Evolutionary conservation across 2,797 vertebrate genomes (phyloP).

Genomic region (Acanthornis magna): DNA sequence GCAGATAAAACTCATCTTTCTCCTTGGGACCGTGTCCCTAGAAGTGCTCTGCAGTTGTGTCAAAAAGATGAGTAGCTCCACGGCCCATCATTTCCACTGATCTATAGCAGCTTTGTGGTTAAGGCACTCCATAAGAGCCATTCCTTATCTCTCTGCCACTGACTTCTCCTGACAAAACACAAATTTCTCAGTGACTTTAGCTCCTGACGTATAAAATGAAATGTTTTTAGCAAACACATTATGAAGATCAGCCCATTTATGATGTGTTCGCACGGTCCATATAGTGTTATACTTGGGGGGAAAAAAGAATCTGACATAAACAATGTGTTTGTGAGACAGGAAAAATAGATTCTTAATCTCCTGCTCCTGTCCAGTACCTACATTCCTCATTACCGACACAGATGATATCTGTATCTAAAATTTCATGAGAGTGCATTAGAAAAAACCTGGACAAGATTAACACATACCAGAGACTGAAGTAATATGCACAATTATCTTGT

Average conservation of each 20-base stretch:
- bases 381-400: background rate
- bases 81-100: background rate
- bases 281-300: background rate
- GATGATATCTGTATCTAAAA: constrained; percentile 6
- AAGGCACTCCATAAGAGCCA: background rate
- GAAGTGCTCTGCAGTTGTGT: background rate
- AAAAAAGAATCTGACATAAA: background rate
- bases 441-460: constrained; percentile 28
- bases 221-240: background rate
- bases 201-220: background rate
- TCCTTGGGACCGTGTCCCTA: background rate
- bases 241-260: background rate
- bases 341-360: background rate
- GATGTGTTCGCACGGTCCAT: background rate
- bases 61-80: background rate
- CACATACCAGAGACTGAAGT: constrained; percentile 57
- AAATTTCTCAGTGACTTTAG: background rate
- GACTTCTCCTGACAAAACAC: background rate
- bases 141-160: background rate
- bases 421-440: constrained; percentile 12
- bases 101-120: background rate
- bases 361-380: background rate
- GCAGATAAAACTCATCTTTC: background rate
- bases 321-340: background rate
- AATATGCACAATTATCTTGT: constrained; percentile 47